Evolutionary conservation across 2,113 vertebrate species (phyloP).

Genomic region (Spea multiplicata): DNA sequence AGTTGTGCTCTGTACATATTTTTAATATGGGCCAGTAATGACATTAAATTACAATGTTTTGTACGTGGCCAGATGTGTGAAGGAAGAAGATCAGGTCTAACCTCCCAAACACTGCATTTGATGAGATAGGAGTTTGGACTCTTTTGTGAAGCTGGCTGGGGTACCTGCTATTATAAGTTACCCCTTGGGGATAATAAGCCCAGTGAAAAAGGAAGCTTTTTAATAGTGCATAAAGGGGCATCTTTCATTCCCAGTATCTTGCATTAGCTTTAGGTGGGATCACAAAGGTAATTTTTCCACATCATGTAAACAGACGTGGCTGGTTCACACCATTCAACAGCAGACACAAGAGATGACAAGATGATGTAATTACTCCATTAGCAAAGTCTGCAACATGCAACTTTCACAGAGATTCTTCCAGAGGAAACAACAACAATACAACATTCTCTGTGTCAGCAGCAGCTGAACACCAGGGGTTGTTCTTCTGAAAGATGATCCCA

Average conservation of each 20-base stretch:
- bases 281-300: slow-evolving; percentile 38
- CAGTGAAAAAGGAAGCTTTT: slow-evolving; percentile 59
- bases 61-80: too few species aligned
- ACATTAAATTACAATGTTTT: too few species aligned
- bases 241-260: slow-evolving; percentile 50
- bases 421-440: slow-evolving; percentile 43
- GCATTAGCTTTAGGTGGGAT: slow-evolving; percentile 50
- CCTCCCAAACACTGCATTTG: too few species aligned
- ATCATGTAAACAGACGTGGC: slow-evolving; percentile 36
- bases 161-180: slow-evolving; percentile 37
- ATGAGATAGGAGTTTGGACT: not conserved
- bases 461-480: not conserved
- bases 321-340: slow-evolving; percentile 41
- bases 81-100: too few species aligned
- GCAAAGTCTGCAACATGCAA: slow-evolving; percentile 48
- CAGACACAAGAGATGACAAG: slow-evolving; percentile 36
- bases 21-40: too few species aligned
- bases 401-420: slow-evolving; percentile 25
- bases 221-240: slow-evolving; percentile 51
- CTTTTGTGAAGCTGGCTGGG: not conserved
- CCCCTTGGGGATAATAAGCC: slow-evolving; percentile 53
- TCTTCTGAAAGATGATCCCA: slow-evolving; percentile 46
- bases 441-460: slow-evolving; percentile 41
- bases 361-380: slow-evolving; percentile 43
- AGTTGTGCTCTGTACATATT: too few species aligned